Evolutionary conservation across 2,113 vertebrate genomes (phyloP).

Genomic region (Spea multiplicata): DNA sequence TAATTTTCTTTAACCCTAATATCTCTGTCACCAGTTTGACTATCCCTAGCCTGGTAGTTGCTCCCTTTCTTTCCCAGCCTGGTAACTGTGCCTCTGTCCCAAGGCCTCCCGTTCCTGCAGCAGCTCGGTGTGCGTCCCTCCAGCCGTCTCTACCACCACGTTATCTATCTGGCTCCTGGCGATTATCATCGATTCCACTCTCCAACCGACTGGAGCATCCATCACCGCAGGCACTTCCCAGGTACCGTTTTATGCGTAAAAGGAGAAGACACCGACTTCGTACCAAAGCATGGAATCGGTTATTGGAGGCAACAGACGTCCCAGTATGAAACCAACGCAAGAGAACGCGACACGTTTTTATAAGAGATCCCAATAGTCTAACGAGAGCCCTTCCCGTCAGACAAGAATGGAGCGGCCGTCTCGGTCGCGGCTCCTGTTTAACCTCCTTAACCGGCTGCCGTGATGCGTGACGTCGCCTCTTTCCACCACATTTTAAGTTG

Average conservation of each 20-base stretch:
- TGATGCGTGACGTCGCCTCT: too few relatives aligned
- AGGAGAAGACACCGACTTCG: too few relatives aligned
- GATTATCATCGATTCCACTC: slow-evolving; percentile 46
- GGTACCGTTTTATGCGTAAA: slow-evolving; percentile 1
- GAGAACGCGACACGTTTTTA: too few relatives aligned
- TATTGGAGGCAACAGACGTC: too few relatives aligned
- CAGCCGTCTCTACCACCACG: slow-evolving; percentile 26
- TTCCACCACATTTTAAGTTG: too few relatives aligned
- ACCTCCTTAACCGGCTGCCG: too few relatives aligned
- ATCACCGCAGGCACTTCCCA: slow-evolving; percentile 39
- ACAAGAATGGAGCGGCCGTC: too few relatives aligned
- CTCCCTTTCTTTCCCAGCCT: not conserved
- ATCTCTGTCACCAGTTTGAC: not conserved
- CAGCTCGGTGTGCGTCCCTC: slow-evolving; percentile 16
- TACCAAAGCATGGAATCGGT: too few relatives aligned
- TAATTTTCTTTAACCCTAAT: not conserved
- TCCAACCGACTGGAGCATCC: slow-evolving; percentile 32
- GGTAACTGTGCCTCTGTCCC: not conserved
- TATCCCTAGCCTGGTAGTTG: not conserved
- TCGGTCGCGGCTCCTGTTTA: too few relatives aligned
- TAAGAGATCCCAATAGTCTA: too few relatives aligned
- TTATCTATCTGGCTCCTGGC: slow-evolving; percentile 37
- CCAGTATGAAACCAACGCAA: too few relatives aligned
- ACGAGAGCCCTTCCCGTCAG: too few relatives aligned
- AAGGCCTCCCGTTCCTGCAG: slow-evolving; percentile 15